phyloP scores from a whole-genome alignment of 2,113 vertebrate species.

The Solea senegalensis region DNA sequence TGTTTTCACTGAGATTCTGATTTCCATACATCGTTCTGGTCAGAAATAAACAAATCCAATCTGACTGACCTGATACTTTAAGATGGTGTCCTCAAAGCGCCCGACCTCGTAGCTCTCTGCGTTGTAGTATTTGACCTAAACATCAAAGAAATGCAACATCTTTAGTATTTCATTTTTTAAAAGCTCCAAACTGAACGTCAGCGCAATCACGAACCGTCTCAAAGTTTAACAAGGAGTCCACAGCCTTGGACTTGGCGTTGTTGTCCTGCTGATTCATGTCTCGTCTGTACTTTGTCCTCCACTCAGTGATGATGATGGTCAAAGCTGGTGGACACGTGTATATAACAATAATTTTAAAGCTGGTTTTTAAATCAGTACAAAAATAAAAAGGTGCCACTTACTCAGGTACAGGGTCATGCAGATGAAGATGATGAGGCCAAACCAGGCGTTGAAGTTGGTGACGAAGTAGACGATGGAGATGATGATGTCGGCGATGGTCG shows the following conservation, averaged over 20 bases:
- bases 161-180: neutral
- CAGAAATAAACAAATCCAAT: neutral
- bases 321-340: conserved; percentile 76
- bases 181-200: neutral
- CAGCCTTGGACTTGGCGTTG: conserved; percentile 86
- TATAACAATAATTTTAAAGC: no score
- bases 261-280: conserved; percentile 95
- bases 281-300: conserved; percentile 95
- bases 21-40: neutral
- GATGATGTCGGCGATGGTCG: conserved; percentile 92
- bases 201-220: conserved; percentile 86
- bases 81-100: conserved; percentile 88
- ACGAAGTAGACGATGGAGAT: conserved; percentile 94
- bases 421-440: conserved; percentile 94
- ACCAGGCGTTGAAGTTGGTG: conserved; percentile 93
- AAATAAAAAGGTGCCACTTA: conserved; percentile 77
- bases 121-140: conserved; percentile 96
- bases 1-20: neutral
- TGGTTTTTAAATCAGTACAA: no score
- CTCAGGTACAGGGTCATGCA: conserved; percentile 95
- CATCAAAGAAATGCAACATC: neutral
- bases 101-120: conserved; percentile 90
- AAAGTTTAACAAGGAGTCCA: conserved; percentile 96
- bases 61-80: conserved; percentile 91
- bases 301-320: conserved; percentile 94